Base-by-base conservation (phyloP, 2,113 vertebrate species). In the Amia ocellicauda region DNA sequence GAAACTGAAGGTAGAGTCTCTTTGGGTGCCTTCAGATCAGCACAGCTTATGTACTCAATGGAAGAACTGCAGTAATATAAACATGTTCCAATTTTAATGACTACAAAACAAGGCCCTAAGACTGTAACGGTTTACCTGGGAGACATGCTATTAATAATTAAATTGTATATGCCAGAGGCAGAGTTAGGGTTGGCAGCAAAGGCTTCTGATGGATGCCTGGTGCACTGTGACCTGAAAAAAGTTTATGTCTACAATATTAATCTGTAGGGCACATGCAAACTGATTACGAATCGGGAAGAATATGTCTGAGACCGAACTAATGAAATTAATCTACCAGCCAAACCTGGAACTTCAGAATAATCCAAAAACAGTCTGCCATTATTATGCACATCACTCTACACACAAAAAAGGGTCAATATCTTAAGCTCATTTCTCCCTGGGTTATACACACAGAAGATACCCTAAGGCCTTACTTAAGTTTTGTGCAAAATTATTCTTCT, bases 81-180 rank as follows among this genome's bases (percentile, higher is more conserved):
- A 91, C 90, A 89, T 87, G 90, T 93, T 92, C 91, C 92, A 91
- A 93, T 93, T 93, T 92, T 91, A 90, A 92, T 91, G 91, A 92
- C 86, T 91, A 91, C 91, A 91, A 91, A 91, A 92, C 91, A 92
- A 90, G 90, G 87, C 85, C 90, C 88, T 87, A 88, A 91, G 90
- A 90, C 87, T 89, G 89, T 89, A 88, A 87, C 85, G 84, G 88
- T 89, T 90, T 92, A 95, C 92, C 92, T 93, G 89, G 90, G 94
- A 93, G 89, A 90, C 86, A 75, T 80, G 86, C 86, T 91, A 94
- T 96, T 95, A 97, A 97, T 96, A 95, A 97, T 95, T 94, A 93
- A 95, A 91, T 89, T 85, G 88, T 84, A 83, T 90, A 87, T 91
- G 89, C 92, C 89, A 88, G 90, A 94, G 91, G 93, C 90, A 77